Evolutionary conservation across 2,113 vertebrate species (phyloP).

Genomic region (Triplophysa siluroides): DNA sequence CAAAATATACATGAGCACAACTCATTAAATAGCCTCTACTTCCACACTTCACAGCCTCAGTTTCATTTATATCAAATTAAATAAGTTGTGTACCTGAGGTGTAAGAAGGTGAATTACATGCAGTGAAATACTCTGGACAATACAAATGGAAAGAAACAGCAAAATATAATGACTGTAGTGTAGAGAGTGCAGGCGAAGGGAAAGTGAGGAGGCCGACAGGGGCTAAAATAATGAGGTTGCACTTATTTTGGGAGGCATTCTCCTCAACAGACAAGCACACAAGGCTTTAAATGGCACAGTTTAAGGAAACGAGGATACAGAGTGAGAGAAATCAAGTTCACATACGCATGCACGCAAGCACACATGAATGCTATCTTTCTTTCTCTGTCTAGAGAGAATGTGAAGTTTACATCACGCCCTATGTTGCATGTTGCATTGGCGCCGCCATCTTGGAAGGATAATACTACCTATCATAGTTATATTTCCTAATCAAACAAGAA

Average conservation of each 20-base stretch:
- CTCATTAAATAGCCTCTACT: no score
- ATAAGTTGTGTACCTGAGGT: neutral
- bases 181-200: neutral
- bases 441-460: no score
- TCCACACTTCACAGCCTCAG: no score
- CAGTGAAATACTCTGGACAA: neutral
- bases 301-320: conserved; percentile 34
- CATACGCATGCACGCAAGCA: neutral
- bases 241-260: conserved; percentile 38
- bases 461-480: no score
- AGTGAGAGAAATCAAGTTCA: conserved; percentile 8
- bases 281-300: conserved; percentile 36
- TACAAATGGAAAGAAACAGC: conserved; percentile 5
- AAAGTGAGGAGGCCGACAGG: neutral
- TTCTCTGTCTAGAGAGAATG: neutral
- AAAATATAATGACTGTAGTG: neutral
- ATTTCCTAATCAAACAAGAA: no score
- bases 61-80: neutral
- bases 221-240: conserved; percentile 25
- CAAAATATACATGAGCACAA: no score
- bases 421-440: no score
- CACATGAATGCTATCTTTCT: neutral
- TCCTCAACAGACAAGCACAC: neutral
- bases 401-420: no score
- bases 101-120: neutral